These are phyloP conservation scores for Pelobates cultripes DNA, from an alignment of 2,797 vertebrate genomes.

Conservation along the genomic window DNA sequence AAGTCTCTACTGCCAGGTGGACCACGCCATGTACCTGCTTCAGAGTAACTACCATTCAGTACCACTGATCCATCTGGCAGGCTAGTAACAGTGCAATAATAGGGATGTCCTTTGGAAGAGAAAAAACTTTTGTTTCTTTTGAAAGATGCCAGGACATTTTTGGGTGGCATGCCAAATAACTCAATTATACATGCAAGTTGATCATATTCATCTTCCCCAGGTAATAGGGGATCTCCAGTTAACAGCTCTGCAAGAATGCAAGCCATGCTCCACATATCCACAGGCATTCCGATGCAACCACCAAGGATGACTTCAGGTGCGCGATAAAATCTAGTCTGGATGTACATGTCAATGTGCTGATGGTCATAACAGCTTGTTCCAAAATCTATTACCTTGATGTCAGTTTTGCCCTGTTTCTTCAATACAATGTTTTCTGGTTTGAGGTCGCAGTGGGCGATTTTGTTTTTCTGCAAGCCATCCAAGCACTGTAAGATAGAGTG, in stretches of 20 bases:
- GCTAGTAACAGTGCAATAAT: slow-evolving; percentile 92
- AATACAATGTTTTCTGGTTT: slow-evolving; percentile 98
- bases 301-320: slow-evolving; percentile 97
- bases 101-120: slow-evolving; percentile 96
- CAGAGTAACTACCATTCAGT: slow-evolving; percentile 90
- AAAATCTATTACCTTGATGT: slow-evolving; percentile 98
- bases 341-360: slow-evolving; percentile 98
- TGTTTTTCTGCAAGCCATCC: slow-evolving; percentile 94
- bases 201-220: slow-evolving; percentile 97
- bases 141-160: slow-evolving; percentile 91
- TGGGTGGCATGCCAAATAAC: slow-evolving; percentile 90
- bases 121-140: slow-evolving; percentile 98
- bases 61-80: slow-evolving; percentile 88
- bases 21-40: slow-evolving; percentile 90
- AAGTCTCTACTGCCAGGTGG: slow-evolving; percentile 92
- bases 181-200: slow-evolving; percentile 98
- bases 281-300: slow-evolving; percentile 96
- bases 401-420: slow-evolving; percentile 97
- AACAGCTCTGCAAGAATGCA: slow-evolving; percentile 97
- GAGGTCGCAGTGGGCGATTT: slow-evolving; percentile 99
- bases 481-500: slow-evolving; percentile 98
- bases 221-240: slow-evolving; percentile 92
- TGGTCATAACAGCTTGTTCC: slow-evolving; percentile 98
- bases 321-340: slow-evolving; percentile 97
- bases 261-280: slow-evolving; percentile 99